Evolutionary conservation across 2,888 invertebrate genomes (phyloP).

Genomic region (Drosophila siamana): DNA sequence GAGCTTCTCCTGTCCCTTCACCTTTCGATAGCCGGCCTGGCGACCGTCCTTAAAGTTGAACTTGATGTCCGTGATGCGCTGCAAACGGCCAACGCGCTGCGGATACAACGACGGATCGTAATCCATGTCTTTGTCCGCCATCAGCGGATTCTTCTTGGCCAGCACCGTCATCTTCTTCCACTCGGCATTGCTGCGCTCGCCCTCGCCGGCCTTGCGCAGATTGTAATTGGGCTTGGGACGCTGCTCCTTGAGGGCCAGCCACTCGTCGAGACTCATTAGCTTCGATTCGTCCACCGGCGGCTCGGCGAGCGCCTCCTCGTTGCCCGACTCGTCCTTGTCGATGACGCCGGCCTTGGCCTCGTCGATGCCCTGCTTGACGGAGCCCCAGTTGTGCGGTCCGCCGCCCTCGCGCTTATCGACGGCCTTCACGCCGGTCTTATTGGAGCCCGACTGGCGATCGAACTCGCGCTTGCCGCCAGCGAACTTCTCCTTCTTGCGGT

Average conservation of each 20-base stretch:
- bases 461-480: neutral
- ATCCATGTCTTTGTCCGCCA: neutral
- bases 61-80: neutral
- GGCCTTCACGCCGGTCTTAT: neutral
- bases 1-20: neutral
- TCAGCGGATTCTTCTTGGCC: neutral
- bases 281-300: neutral
- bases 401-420: neutral
- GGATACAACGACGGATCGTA: neutral
- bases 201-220: neutral
- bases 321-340: neutral
- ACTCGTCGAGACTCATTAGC: neutral
- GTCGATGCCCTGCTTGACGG: neutral
- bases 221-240: slow-evolving; percentile 3
- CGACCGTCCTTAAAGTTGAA: neutral
- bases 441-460: neutral
- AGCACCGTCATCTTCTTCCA: neutral
- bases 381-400: neutral
- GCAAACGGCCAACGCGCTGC: neutral
- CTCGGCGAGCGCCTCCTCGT: neutral
- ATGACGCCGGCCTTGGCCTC: neutral
- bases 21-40: neutral
- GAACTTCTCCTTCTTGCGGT: neutral
- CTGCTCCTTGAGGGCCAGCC: neutral
- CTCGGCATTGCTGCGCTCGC: neutral